phyloP scores from a whole-genome alignment of 2,113 vertebrate genomes.

The Crocuta crocuta region DNA sequence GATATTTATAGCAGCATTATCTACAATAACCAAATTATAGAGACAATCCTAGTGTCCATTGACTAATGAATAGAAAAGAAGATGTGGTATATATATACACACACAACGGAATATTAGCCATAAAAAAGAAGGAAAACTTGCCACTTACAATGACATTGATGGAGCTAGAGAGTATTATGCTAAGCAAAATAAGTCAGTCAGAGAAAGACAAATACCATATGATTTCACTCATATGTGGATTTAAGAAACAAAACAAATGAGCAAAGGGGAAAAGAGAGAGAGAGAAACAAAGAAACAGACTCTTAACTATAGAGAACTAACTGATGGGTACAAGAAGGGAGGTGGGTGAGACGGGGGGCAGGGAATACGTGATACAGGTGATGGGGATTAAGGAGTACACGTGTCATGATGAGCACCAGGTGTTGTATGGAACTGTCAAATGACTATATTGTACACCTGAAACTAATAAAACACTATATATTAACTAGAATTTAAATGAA shows the following conservation, averaged over 20 bases:
- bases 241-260: background rate
- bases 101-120: background rate
- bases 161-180: background rate
- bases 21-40: background rate
- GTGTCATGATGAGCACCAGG: background rate
- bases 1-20: background rate
- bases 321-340: background rate
- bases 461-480: too few species aligned
- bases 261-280: background rate
- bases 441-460: background rate
- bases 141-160: background rate
- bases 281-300: background rate
- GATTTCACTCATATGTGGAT: background rate
- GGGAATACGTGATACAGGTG: background rate
- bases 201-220: background rate
- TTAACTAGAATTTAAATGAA: background rate
- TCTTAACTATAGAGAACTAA: background rate
- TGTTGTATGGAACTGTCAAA: background rate
- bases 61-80: background rate
- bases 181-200: background rate
- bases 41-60: background rate
- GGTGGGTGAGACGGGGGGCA: background rate
- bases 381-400: background rate
- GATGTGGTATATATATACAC: background rate
- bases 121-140: background rate